phyloP scores from a whole-genome alignment of 2,113 vertebrate species.

The Acrocephalus kingi region DNA sequence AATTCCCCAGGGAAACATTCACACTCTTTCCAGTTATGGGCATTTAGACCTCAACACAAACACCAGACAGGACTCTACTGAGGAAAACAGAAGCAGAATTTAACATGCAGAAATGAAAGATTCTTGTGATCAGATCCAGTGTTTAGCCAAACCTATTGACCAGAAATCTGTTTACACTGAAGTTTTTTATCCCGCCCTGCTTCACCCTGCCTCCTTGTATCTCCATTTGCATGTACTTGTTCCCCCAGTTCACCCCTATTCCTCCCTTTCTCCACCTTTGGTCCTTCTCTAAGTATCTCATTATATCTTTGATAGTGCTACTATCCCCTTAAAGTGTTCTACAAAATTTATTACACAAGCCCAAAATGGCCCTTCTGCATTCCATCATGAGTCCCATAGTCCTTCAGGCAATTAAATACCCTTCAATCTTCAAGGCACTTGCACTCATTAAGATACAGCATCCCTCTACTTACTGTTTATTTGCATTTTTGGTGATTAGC shows the following conservation, averaged over 20 bases:
- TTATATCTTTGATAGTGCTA: not conserved
- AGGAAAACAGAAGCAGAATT: not conserved
- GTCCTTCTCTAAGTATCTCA: not conserved
- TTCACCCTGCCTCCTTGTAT: not conserved
- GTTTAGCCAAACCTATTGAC: not conserved
- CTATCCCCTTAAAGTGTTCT: not conserved
- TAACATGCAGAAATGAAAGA: not conserved
- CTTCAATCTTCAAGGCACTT: not conserved
- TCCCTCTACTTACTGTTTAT: not conserved
- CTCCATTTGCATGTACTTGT: not conserved
- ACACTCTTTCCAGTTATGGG: not conserved
- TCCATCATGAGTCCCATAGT: not conserved
- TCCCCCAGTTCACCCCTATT: fast-evolving
- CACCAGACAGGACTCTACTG: not conserved
- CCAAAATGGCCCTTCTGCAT: not conserved
- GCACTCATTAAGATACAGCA: not conserved
- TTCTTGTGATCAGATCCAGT: not conserved
- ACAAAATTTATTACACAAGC: not conserved
- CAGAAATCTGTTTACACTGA: not conserved
- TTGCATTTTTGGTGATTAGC: not conserved
- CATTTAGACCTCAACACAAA: not conserved
- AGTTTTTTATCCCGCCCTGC: not conserved
- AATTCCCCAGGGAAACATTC: not conserved
- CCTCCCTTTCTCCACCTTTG: not conserved
- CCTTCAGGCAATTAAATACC: not conserved